Evolutionary conservation across 2,888 invertebrate genomes (phyloP), one percentile per base, ranked within the genome.

Genomic region (Onchidella celtica): DNA sequence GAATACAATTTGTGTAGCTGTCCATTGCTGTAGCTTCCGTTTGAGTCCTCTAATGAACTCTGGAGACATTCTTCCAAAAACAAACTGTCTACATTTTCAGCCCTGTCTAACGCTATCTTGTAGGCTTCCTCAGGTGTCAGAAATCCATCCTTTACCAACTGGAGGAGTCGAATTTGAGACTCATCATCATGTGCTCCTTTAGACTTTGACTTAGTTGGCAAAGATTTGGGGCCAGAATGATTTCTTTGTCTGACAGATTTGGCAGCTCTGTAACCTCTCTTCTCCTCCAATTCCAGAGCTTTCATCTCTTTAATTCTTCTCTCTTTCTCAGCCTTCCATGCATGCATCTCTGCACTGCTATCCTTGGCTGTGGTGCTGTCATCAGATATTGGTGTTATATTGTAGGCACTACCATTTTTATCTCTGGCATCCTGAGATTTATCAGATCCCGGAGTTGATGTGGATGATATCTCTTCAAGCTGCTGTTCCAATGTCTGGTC

Each of bases 341-440:
- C 59, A 36, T 84, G 85, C 80, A 86, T 79, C 70, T 88, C 88
- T 40, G 84, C 75, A 69, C 88, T 90, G 81, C 89, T 90, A 73
- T 90, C 90, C 72, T 88, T 89, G 14, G 87, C 82, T n/a, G 88
- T 90, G 4, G 88, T 89, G n/a, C 88, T 87, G 38, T 87, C 87
- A 32, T 87, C 86, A 11, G 87, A 86, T 0, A 85, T 82, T 2
- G 77, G 69, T 32, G 83, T 87, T 17, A 86, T 85, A 59, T 86
- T 87, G n/a, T 57, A 59, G 29, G 84, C 63, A 21, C 81, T 79
- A 21, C 66, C 84, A 34, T 85, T 85, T 17, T 86, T 68, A 21
- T 85, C 88, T 2, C 79, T 78, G 17, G 82, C 85, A 0, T 84
- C 83, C 1, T 86, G 87, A 1, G 88, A 86, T 68, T 89, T 87